Base-by-base conservation (phyloP, 2,888 invertebrate genomes). In the Andrena haemorrhoa region DNA sequence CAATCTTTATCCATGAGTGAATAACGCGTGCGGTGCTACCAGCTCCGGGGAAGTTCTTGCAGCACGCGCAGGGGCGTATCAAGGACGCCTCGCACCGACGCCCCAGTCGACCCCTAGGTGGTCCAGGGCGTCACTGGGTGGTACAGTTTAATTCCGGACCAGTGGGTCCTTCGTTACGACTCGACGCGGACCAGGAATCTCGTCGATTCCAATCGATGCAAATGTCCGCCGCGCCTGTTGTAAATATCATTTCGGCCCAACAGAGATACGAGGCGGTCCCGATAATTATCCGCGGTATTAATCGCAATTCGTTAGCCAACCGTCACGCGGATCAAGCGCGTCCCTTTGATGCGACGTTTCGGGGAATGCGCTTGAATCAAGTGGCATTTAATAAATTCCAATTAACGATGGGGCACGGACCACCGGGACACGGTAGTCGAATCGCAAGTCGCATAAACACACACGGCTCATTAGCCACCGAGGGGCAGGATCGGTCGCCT, bases 51-150 rank as follows among this genome's bases (percentile, higher is more conserved):
- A 87, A 84, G 85, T 88, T 87, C 83, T 86, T 86, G 35, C 85
- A 92, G 93, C 93, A 93, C 93, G 93, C 93, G 93, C 90, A 90
- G 90, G 88, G 91, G 91, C 91, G 91, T 91, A 91, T 86, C 89
- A 89, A 89, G 89, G 91, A 90, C 92, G 92, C 89, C 88, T 88
- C 86, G 87, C 81, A 85, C 89, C 76, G 90, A 92, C 93, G 93
- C 93, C 94, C 93, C 92, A 91, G 92, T 92, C 93, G 92, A 93
- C 93, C 93, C 92, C 91, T 93, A 93, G 94, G 93, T 93, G 92
- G 93, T 93, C 91, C 92, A 90, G 93, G 93, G 93, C 93, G 93
- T 92, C 90, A 86, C 90, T 92, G 93, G 93, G 93, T 92, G 92
- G 92, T 91, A 88, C 91, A 88, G 83, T 87, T 87, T 85, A 88